Conservation (phyloP, 1,140 invertebrate genomes). For the Agrypnia vestita region DNA sequence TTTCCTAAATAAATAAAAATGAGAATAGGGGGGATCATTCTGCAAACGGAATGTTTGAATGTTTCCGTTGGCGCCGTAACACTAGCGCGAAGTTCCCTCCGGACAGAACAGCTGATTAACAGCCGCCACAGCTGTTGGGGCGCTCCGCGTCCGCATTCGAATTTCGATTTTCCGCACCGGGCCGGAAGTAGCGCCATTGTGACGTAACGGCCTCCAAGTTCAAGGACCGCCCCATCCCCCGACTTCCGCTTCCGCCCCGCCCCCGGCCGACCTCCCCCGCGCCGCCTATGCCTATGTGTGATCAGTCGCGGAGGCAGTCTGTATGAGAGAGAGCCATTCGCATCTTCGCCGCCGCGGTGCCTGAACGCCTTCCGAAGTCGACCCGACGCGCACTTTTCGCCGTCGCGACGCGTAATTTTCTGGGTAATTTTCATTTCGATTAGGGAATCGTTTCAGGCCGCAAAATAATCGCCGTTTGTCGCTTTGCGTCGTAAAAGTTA, state of each 20-base stretch:
- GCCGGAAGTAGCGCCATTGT: constrained; percentile 37
- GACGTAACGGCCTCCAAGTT: constrained; percentile 44
- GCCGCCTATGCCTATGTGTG: constrained; percentile 8
- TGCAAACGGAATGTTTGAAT: no score
- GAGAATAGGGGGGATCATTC: no score
- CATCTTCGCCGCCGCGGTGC: background rate
- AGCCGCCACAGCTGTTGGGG: background rate
- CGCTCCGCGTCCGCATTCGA: constrained; percentile 14
- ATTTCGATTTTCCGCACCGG: constrained; percentile 39
- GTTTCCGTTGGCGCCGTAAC: no score
- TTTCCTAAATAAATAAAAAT: no score
- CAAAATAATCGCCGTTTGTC: no score
- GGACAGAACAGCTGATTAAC: no score
- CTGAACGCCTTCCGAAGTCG: background rate
- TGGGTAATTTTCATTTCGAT: no score
- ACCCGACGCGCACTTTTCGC: no score
- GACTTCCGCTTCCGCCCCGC: background rate
- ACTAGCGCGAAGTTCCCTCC: no score
- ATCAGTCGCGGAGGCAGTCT: background rate
- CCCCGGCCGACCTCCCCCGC: background rate
- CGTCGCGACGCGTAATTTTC: no score
- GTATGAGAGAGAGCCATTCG: constrained; percentile 1
- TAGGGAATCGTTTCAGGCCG: no score
- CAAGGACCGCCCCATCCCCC: constrained; percentile 33
- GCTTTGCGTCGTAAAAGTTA: no score